Percentiles rank a stretch among this genome's conserved stretches.
These are phyloP conservation scores for Diacarnus erythraeanus DNA, from an alignment of 37 sponge, comb jelly and placozoan species.

Conservation along the genomic window DNA sequence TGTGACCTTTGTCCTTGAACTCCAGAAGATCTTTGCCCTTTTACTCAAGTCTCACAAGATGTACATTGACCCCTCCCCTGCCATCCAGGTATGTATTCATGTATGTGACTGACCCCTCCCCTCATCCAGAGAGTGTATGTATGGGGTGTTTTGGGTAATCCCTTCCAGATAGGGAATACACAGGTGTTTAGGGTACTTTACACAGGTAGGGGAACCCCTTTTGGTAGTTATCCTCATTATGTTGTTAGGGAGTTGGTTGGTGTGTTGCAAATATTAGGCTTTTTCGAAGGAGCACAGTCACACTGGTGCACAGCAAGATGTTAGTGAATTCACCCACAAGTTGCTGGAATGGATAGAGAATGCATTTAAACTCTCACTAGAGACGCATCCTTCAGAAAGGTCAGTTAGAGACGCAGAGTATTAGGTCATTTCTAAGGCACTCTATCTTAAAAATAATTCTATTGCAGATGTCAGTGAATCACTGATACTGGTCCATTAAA, in stretches of 20 bases:
- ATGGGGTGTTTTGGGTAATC: too few species aligned
- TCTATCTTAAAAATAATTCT: too few species aligned
- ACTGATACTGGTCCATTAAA: too few species aligned
- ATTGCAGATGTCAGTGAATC: too few species aligned
- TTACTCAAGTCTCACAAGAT: conserved; percentile 30
- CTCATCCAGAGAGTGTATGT: conserved; percentile 19
- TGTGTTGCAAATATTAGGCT: too few species aligned
- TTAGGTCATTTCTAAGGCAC: too few species aligned
- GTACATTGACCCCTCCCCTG: conserved; percentile 61
- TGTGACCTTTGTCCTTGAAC: conserved; percentile 63
- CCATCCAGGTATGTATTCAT: conserved; percentile 52
- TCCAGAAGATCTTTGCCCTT: conserved; percentile 72
- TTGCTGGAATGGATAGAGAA: conserved; percentile 78
- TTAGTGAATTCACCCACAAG: conserved; percentile 79
- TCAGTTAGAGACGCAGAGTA: too few species aligned
- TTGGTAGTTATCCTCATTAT: too few species aligned
- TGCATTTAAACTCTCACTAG: conserved; percentile 51
- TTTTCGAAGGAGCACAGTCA: conserved; percentile 8
- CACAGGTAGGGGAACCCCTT: too few species aligned
- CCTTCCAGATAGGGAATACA: background rate
- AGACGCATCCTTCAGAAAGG: background rate
- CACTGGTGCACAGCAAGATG: conserved; percentile 60
- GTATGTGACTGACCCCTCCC: too few species aligned
- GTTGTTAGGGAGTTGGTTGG: too few species aligned
- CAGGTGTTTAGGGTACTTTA: conserved; percentile 1